Evolutionary conservation across 2,888 invertebrate species (phyloP), one percentile per base, ranked within the genome.

Genomic region (Cantharis nigra): DNA sequence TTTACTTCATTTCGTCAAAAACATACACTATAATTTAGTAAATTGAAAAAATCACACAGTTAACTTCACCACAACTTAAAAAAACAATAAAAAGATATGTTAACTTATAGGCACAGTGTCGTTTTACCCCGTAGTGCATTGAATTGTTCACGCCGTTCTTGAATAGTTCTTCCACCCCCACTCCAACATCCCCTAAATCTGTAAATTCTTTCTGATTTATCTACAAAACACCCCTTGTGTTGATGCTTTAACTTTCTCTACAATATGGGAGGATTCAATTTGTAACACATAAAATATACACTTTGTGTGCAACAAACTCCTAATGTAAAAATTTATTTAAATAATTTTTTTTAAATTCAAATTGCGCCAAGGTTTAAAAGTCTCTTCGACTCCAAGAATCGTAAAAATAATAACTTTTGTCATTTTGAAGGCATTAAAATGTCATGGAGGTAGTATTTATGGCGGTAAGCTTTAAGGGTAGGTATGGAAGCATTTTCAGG

Each of bases 121-220:
- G 74, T 77, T 69, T 76, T 75, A 70, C 74, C 79, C 76, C 75
- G 72, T 69, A 77, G 72, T 79, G 78, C 76, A 72, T 75, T 75
- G 69, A 77, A 76, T 80, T 82, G 81, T 82, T 82, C 85, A 85
- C 83, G 85, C 84, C 83, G 84, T 83, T 82, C 83, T 83, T 82
- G 84, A 84, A 83, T 84, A 83, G 82, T 83, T 83, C 83, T 83
- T 77, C 82, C 84, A 83, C 85, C 85, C 83, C 83, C 83, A 83
- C 83, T 83, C 83, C 74, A 79, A 79, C 78, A 79, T 80, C 81
- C 82, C 85, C 85, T 82, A 83, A 83, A 85, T 85, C 84, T 84
- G 82, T 84, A 86, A 85, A 85, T 83, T 82, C 81, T 82, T 82
- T 83, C 82, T 83, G 85, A 85, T 86, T 85, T 86, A 85, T 85